Conservation (phyloP, 2,888 invertebrate genomes). For the Tortricodes alternella region DNA sequence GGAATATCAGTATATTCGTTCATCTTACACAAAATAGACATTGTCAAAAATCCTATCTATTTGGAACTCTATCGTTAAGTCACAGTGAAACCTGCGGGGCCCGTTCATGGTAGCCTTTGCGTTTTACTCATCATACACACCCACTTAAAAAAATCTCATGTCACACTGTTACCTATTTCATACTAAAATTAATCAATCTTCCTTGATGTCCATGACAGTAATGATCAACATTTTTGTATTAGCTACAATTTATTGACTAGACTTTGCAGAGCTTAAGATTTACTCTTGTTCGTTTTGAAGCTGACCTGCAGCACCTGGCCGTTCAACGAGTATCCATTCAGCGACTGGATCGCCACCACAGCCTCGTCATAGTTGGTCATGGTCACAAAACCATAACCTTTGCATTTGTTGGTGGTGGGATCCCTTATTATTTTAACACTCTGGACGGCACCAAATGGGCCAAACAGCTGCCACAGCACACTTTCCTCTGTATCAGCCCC, state of each 20-base stretch:
- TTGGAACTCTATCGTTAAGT: conserved; percentile 5
- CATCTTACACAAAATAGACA: conserved; percentile 8
- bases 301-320: conserved; percentile 98
- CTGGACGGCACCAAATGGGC: conserved; percentile 98
- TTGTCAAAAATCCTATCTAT: conserved; percentile 6
- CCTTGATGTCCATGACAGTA: conserved; percentile 73
- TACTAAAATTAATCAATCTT: conserved; percentile 53
- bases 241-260: conserved; percentile 83
- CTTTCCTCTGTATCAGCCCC: conserved; percentile 96
- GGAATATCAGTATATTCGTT: not conserved
- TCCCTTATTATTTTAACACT: conserved; percentile 98
- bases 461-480: conserved; percentile 96
- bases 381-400: conserved; percentile 98
- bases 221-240: conserved; percentile 81
- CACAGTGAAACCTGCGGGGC: conserved; percentile 1
- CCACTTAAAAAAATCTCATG: conserved; percentile 50
- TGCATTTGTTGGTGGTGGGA: conserved; percentile 97
- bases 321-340: conserved; percentile 97
- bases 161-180: conserved; percentile 58
- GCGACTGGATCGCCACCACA: conserved; percentile 96
- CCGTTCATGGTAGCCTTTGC: conserved; percentile 7
- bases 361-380: conserved; percentile 99
- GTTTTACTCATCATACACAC: conserved; percentile 43
- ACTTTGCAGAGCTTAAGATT: conserved; percentile 80
- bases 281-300: conserved; percentile 97